These are phyloP conservation scores for Lochmaea crataegi DNA, from an alignment of 2,888 invertebrate species.

Conservation along the genomic window DNA sequence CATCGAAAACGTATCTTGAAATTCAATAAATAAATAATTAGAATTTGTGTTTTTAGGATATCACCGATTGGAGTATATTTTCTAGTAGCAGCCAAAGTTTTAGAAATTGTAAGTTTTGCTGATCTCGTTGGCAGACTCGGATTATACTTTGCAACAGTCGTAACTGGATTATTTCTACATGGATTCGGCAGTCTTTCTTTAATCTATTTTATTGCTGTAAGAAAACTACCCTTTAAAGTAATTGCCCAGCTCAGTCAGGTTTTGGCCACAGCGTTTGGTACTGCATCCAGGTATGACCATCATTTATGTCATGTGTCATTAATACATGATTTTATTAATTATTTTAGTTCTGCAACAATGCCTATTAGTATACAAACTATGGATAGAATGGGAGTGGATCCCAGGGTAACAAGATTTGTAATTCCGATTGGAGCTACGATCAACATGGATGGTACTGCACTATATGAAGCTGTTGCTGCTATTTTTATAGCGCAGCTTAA, in stretches of 20 bases:
- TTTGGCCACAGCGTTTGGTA: constrained; percentile 95
- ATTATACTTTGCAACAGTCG: constrained; percentile 92
- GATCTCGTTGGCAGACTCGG: constrained; percentile 89
- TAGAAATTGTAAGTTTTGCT: constrained; percentile 88
- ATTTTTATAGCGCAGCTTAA: constrained; percentile 96
- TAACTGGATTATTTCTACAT: constrained; percentile 91
- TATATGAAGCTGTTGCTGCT: constrained; percentile 98
- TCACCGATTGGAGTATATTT: constrained; percentile 92
- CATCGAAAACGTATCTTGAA: too few relatives aligned
- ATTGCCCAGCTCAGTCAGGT: constrained; percentile 90
- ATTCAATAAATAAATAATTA: background rate
- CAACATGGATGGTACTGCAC: constrained; percentile 97
- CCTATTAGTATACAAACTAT: constrained; percentile 82
- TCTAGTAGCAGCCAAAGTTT: constrained; percentile 89
- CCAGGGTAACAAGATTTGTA: constrained; percentile 92
- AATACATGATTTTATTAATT: background rate
- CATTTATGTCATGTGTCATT: background rate
- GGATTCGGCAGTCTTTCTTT: constrained; percentile 91
- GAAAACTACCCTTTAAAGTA: constrained; percentile 84
- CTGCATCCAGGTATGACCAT: constrained; percentile 82
- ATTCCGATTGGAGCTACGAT: constrained; percentile 98
- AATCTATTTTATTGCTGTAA: constrained; percentile 84
- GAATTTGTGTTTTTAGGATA: constrained; percentile 72
- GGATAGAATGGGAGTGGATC: constrained; percentile 91
- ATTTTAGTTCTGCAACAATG: constrained; percentile 87